Base-by-base conservation (phyloP, 2,888 invertebrate species). In the Troglohyphantes excavatus region DNA sequence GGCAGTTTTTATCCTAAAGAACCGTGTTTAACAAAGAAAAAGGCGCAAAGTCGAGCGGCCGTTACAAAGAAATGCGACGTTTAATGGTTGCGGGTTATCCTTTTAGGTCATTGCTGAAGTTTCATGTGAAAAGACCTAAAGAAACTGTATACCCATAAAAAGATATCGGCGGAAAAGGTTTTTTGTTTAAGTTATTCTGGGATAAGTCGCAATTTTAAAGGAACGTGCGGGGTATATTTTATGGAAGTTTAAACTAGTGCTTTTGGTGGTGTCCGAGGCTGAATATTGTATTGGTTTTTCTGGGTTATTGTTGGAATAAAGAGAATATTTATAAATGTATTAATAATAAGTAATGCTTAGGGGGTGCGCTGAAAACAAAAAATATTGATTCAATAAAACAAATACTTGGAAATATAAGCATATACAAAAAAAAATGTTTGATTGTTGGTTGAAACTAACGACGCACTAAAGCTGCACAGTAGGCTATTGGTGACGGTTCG, bases 121-220 rank as follows among this genome's bases (percentile, higher is more conserved):
- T 81, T 68, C 79, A 81, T 29, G 79, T 33, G 53, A 19, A 53
- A 53, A 53, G 46, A 67, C n/a, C 65, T 33, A 21, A 65, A 26
- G 53, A 46, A 61, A 68, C 79, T 65, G 67, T 68, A 81, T 68
- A 81, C 67, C 46, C 79, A n/a, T 81, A 81, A 81, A 78, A 81
- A 67, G 79, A 43, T 81, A 81, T 81, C 79, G 53, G 23, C 19
- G 79, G 53, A 27, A 27, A 67, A 29, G 26, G 67, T 81, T 81
- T 73, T 53, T 53, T 68, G 39, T 78, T 78, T 78, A 78, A 78
- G 63, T 61, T 78, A 78, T 78, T 78, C 65, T 39, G 63, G 65
- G 63, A 78, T 78, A 78, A 78, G 23, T 63, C 39, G 78, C 78
- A 33, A 65, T 78, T 78, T 78, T 63, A 78, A 78, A 39, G 33